Conservation (phyloP, 1,140 invertebrate genomes). For the Orius laevigatus region DNA sequence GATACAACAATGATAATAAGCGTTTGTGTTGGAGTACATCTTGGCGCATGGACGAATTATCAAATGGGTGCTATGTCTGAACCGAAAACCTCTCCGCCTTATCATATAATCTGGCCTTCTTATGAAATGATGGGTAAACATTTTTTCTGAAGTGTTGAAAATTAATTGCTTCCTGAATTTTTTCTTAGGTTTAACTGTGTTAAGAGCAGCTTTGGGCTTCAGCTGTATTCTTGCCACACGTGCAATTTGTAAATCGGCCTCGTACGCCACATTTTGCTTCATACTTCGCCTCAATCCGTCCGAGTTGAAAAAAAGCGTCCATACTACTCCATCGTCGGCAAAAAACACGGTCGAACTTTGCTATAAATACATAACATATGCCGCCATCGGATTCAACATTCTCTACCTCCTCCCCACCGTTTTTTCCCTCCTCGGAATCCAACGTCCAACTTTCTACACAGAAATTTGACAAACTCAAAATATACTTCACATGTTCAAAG, state of each 20-base stretch:
- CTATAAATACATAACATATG: conserved; percentile 64
- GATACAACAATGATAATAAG: conserved; percentile 73
- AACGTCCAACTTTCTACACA: conserved; percentile 65
- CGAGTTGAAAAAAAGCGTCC: conserved; percentile 41
- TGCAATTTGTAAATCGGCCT: conserved; percentile 47
- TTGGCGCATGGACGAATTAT: conserved; percentile 73
- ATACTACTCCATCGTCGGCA: conserved; percentile 31
- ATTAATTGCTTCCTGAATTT: not conserved
- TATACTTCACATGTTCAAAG: not conserved
- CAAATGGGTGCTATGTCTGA: conserved; percentile 48
- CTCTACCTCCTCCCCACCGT: conserved; percentile 60
- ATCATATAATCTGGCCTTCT: conserved; percentile 60
- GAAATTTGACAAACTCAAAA: conserved; percentile 43
- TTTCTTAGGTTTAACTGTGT: conserved; percentile 31
- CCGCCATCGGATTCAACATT: conserved; percentile 56
- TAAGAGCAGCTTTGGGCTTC: conserved; percentile 59
- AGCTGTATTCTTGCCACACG: conserved; percentile 48
- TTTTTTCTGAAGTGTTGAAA: conserved; percentile 11
- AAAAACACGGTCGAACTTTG: conserved; percentile 60
- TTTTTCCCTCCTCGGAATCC: conserved; percentile 57
- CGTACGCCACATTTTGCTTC: conserved; percentile 49
- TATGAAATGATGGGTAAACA: conserved; percentile 39
- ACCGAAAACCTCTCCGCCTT: conserved; percentile 40
- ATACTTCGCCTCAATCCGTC: conserved; percentile 46
- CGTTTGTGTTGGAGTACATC: conserved; percentile 57